Conservation (phyloP, 2,797 vertebrate genomes). For the Premnoplex brunnescens region DNA sequence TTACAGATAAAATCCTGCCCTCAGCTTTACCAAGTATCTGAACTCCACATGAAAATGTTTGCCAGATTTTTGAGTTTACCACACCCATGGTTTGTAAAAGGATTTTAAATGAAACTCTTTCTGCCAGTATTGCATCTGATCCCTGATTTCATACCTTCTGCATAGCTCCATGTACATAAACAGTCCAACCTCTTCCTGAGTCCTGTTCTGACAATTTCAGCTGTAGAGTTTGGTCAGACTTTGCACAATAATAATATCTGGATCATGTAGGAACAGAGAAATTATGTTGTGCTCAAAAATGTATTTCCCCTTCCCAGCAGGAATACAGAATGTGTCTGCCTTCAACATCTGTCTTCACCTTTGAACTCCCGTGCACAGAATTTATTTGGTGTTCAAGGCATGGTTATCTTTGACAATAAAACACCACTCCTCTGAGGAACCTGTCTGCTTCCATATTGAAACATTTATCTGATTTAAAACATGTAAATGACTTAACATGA, state of each 20-base stretch:
- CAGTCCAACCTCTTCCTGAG: not conserved
- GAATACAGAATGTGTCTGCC: not conserved
- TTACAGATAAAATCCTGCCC: not conserved
- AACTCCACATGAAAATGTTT: not conserved
- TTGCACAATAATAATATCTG: not conserved
- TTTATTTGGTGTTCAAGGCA: not conserved
- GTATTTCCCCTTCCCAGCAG: not conserved
- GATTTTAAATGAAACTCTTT: not conserved
- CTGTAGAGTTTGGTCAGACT: not conserved
- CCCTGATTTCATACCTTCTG: not conserved
- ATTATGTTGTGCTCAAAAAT: not conserved
- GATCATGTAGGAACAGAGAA: not conserved
- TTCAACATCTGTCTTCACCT: not conserved
- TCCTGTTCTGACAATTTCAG: not conserved
- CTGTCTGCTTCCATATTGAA: not conserved
- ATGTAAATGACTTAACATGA: not conserved
- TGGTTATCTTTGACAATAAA: not conserved
- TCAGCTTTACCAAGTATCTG: not conserved
- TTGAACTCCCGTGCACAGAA: not conserved
- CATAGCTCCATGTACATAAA: fast-evolving
- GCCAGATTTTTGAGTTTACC: not conserved
- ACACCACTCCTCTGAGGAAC: not conserved
- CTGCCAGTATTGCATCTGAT: not conserved
- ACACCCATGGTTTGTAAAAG: not conserved
- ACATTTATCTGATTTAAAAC: not conserved